These are phyloP conservation scores for Catostomus latipinnis DNA, from an alignment of 2,797 vertebrate genomes.

Conservation along the genomic window DNA sequence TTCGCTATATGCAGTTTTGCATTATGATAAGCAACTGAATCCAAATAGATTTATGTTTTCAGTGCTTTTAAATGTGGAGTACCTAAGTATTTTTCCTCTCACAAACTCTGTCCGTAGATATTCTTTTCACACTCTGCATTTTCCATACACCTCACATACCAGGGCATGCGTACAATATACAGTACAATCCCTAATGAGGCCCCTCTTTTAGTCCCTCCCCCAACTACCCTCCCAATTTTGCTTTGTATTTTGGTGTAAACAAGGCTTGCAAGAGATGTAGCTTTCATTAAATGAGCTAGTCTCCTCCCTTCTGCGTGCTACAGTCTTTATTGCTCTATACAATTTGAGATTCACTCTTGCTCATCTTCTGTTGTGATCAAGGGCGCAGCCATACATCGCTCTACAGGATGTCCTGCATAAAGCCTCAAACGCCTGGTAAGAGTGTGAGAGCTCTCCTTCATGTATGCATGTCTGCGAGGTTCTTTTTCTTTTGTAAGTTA, in stretches of 20 bases:
- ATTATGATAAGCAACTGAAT: too few relatives aligned
- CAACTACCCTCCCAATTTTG: neutral
- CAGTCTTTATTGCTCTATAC: neutral
- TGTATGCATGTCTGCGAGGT: neutral
- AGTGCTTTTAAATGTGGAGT: too few relatives aligned
- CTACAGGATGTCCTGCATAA: conserved; percentile 41
- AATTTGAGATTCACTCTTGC: neutral
- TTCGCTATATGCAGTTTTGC: too few relatives aligned
- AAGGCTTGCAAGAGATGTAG: neutral
- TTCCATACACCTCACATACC: neutral
- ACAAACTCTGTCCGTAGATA: neutral
- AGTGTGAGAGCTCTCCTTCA: neutral
- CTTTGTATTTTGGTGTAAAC: neutral
- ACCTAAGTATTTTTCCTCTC: neutral
- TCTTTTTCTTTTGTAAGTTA: neutral
- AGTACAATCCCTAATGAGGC: neutral
- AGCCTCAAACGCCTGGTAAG: conserved; percentile 59
- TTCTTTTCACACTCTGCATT: neutral
- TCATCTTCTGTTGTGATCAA: conserved; percentile 19
- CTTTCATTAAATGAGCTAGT: neutral
- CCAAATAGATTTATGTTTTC: too few relatives aligned
- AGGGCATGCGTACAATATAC: neutral
- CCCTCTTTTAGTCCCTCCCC: neutral
- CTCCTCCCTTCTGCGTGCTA: neutral
- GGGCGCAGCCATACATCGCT: neutral